Evolutionary conservation across 2,797 vertebrate species (phyloP).

Genomic region (Thalassophryne amazonica): DNA sequence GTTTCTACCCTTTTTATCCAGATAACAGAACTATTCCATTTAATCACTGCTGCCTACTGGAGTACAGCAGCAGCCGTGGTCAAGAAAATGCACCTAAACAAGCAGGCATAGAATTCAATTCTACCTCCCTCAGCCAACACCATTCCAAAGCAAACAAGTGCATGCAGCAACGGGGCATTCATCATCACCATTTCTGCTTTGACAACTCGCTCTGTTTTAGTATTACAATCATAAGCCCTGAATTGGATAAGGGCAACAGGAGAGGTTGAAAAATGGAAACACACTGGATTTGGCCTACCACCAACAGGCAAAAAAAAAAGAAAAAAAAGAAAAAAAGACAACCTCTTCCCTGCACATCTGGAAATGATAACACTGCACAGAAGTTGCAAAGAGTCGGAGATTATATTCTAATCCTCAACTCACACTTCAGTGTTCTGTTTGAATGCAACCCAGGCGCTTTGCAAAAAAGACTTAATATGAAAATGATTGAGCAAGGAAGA

Average conservation of each 20-base stretch:
- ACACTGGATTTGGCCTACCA: constrained; percentile 55
- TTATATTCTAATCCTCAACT: constrained; percentile 60
- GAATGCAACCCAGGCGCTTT: constrained; percentile 9
- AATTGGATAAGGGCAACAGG: constrained; percentile 65
- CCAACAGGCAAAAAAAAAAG: constrained; percentile 16
- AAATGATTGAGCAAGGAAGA: neutral
- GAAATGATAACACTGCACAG: constrained; percentile 41
- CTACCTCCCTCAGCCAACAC: constrained; percentile 4
- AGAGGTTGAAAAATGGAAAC: constrained; percentile 68
- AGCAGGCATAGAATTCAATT: constrained; percentile 66
- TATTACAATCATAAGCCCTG: constrained; percentile 73
- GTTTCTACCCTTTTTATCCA: constrained; percentile 59
- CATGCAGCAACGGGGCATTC: constrained; percentile 58
- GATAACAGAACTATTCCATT: constrained; percentile 72
- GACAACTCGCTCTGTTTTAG: constrained; percentile 73
- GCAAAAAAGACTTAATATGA: constrained; percentile 26
- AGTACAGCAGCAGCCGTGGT: constrained; percentile 36
- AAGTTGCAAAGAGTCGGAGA: constrained; percentile 43
- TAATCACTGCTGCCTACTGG: constrained; percentile 55
- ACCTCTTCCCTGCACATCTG: constrained; percentile 25
- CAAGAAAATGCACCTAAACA: constrained; percentile 66
- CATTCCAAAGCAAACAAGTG: constrained; percentile 64
- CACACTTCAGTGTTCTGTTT: constrained; percentile 31
- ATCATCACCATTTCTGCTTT: constrained; percentile 65
- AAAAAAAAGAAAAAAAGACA: neutral